These are phyloP conservation scores for Chaetura pelagica DNA, from an alignment of 2,113 vertebrate genomes.

Conservation along the genomic window DNA sequence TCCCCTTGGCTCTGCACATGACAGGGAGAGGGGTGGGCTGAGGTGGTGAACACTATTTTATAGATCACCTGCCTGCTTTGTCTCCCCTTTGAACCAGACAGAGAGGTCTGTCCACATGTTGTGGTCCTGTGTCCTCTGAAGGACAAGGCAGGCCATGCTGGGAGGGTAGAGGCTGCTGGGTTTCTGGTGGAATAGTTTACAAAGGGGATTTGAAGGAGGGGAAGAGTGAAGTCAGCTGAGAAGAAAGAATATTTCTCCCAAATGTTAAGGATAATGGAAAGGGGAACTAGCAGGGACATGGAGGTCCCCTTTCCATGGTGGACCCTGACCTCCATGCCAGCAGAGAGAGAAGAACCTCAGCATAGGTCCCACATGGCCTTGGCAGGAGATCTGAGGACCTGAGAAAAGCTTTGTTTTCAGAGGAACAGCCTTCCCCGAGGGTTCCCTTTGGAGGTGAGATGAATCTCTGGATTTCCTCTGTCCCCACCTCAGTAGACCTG, in stretches of 20 bases:
- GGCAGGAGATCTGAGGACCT: not conserved
- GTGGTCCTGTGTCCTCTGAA: not conserved
- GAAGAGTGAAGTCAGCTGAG: not conserved
- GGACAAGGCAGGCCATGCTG: not conserved
- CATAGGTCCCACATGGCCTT: not conserved
- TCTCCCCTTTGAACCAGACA: not conserved
- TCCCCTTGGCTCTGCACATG: fast-evolving
- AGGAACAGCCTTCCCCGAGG: not conserved
- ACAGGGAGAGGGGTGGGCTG: not conserved
- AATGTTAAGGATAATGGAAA: fast-evolving
- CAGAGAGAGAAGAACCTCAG: not conserved
- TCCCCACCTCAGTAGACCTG: not conserved
- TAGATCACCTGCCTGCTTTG: not conserved
- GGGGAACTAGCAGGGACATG: too few species aligned
- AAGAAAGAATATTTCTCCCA: not conserved
- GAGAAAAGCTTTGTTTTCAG: not conserved
- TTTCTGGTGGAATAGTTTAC: not conserved
- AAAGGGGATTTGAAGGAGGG: not conserved
- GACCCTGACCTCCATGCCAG: not conserved
- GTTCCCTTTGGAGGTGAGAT: not conserved
- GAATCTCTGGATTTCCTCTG: not conserved
- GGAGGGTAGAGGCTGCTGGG: too few species aligned
- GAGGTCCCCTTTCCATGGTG: not conserved
- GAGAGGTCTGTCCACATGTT: not conserved
- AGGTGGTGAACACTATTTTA: not conserved